Base-by-base conservation (phyloP, 1,140 invertebrate genomes). In the Pseudomyrmex flavicornis region DNA sequence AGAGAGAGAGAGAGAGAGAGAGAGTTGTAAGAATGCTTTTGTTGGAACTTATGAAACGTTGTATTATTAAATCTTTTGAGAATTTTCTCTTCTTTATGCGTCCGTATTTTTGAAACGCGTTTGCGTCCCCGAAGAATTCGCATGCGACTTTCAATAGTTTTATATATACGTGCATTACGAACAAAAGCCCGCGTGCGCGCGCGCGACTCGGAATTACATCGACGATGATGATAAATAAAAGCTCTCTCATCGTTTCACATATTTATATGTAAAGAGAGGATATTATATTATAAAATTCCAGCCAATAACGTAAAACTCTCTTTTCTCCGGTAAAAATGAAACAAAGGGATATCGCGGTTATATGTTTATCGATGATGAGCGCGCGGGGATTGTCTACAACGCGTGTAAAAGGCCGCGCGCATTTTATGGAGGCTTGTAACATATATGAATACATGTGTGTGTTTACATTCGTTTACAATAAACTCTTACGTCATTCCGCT, bases 401-500 rank as follows among this genome's bases (percentile, higher is more conserved):
- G 17, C 2, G 15, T 85, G 52, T 17, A 17, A 77, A 88, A 88
- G 88, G 76, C 86, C 72, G 72, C 17, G 17, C 17, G 17, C 35
- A 35, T 35, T 35, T 35, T 79, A 83, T 48, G 88, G 86, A 88
- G 82, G 77, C 69, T 87, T 88, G 75, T 91, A 88, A n/a, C 77
- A 83, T 90, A 88, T 63, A 77, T 85, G 26, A 26, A 26, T 26
- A 26, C 2, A 75, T 85, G 52, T 72, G 54, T 35, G 35, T 7
- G 35, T 35, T 44, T 84, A 85, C 46, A 73, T 56, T 84, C 44
- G 58, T 74, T 73, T 73, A 69, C 63, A 90, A 89, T 90, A 90
- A 90, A 90, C 48, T 63, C 79, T 85, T 83, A 83, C 52, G 85
- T 66, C 61, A 86, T 83, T 75, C 17, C 84, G 73, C 9, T 80